Base-by-base conservation (phyloP, 2,113 vertebrate species). In the Paramormyrops kingsleyae region DNA sequence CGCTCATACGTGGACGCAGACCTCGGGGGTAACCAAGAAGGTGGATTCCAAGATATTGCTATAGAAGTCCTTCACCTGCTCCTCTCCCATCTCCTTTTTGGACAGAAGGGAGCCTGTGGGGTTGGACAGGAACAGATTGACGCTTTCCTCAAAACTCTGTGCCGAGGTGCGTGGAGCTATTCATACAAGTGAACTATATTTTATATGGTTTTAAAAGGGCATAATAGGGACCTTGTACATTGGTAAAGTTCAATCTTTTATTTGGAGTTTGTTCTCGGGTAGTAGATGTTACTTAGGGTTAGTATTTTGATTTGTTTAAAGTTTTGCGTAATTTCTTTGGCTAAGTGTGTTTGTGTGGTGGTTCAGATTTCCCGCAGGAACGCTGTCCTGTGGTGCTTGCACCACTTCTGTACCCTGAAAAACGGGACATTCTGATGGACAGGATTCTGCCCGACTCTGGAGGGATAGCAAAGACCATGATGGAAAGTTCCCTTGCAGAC, bases 401-500 rank as follows among this genome's bases (percentile, higher is more conserved):
- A 98, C 99, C 99, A 99, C 98, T 99, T 94, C 94, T 99, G 94
- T 99, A 99, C 96, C 98, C 98, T 98, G 99, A 99, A 99, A 99
- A 99, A 99, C 98, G 98, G 97, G 97, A 99, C 98, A 98, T 99
- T 97, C 98, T 99, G 97, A 99, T 99, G 98, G 98, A 99, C 95
- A 98, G 98, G 96, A 99, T 99, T 96, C 96, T 99, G 94, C 98
- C 99, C 97, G 99, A 99, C 96, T 99, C 99, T 92, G 98, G 98
- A 96, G 98, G 99, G 95, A 97, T 99, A 96, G 97, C 97, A 83
- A 99, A 99, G 96, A 99, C 98, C 95, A 99, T 98, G 97, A 99
- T 99, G 99, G 99, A 99, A 97, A 99, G 97, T 96, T 99, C 99
- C 93, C 97, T 99, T 91, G 98, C 99, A 93, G 98, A 99, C 93